phyloP scores from a whole-genome alignment of 2,113 vertebrate genomes.

The Eublepharis macularius region DNA sequence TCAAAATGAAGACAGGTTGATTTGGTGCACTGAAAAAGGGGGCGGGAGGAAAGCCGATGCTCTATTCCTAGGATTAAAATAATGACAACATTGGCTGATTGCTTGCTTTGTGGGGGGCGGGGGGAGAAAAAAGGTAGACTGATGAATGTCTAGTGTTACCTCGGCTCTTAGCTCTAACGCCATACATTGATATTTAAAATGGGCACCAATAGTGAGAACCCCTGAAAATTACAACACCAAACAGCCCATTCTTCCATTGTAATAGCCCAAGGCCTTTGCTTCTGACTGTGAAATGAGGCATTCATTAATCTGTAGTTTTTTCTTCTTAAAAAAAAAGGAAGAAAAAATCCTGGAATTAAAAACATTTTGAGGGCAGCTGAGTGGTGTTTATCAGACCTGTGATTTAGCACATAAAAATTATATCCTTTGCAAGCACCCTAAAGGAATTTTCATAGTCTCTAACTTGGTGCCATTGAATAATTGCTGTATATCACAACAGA shows the following conservation, averaged over 20 bases:
- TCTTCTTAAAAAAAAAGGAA: no score
- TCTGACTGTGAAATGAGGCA: slow-evolving; percentile 18
- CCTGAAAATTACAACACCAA: not conserved
- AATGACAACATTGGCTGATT: not conserved
- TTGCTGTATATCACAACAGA: not conserved
- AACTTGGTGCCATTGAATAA: slow-evolving; percentile 4
- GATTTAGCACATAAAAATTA: not conserved
- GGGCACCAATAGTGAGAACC: slow-evolving; percentile 22
- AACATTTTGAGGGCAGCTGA: not conserved
- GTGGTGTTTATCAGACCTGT: not conserved
- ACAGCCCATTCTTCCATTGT: not conserved
- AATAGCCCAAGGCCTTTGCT: not conserved
- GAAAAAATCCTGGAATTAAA: slow-evolving; percentile 22
- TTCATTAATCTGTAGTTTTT: not conserved
- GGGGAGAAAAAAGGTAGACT: not conserved
- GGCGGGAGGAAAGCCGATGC: not conserved
- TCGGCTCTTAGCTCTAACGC: not conserved
- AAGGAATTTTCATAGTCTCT: not conserved
- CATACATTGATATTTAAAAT: not conserved
- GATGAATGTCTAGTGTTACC: not conserved
- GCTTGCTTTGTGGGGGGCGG: not conserved
- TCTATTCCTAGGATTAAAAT: not conserved
- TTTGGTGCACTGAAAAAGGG: not conserved
- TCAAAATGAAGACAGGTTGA: not conserved
- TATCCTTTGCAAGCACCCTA: slow-evolving; percentile 7